A percentile compares a stretch with the other conserved stretches of the same genome.
Conservation (phyloP, 2,797 vertebrate species). For the Sardinella longiceps region DNA sequence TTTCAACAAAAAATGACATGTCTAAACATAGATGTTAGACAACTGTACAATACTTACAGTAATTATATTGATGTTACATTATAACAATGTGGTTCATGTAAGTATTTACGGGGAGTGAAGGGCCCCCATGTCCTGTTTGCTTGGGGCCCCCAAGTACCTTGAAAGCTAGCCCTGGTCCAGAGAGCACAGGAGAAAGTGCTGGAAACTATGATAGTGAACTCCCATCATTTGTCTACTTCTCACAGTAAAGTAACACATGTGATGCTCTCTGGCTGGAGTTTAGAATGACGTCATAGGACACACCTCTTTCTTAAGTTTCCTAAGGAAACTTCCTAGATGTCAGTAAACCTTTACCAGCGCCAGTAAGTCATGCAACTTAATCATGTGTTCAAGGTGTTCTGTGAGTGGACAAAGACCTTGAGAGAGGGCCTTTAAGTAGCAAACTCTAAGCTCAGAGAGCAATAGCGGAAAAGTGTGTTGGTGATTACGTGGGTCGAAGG, state of each 20-base stretch:
- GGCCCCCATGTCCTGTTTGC: no score
- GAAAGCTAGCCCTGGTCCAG: no score
- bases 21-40: no score
- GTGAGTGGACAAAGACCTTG: neutral
- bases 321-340: neutral
- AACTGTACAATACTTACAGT: no score
- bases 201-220: neutral
- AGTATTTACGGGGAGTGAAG: no score
- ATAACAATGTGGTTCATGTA: no score
- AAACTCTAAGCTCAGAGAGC: conserved; percentile 20
- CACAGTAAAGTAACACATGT: neutral
- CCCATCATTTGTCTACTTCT: neutral
- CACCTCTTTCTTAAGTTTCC: neutral
- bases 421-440: neutral
- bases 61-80: no score
- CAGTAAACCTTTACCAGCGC: neutral
- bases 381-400: neutral
- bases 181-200: neutral
- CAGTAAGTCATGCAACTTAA: conserved; percentile 8
- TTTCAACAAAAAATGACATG: no score
- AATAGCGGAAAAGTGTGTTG: conserved; percentile 31
- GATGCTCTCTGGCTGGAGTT: neutral
- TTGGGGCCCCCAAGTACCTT: no score
- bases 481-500: conserved; percentile 24
- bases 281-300: neutral